phyloP scores from a whole-genome alignment of 2,888 invertebrate genomes.

The Rosalia funebris region DNA sequence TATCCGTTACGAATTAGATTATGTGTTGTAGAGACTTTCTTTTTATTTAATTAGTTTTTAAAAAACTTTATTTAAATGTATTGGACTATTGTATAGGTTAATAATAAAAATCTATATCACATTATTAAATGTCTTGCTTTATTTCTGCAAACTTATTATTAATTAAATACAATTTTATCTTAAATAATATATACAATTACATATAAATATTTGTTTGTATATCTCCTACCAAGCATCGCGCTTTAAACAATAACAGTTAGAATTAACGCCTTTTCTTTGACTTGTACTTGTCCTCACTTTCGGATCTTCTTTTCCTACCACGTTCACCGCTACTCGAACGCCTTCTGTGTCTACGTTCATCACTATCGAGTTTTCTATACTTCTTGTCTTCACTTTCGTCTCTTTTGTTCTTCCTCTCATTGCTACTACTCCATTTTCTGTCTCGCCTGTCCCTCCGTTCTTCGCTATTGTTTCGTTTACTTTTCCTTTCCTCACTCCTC shows the following conservation, averaged over 20 bases:
- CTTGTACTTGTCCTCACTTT: constrained; percentile 27
- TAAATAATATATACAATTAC: too few species aligned
- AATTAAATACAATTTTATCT: too few species aligned
- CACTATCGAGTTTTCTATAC: constrained; percentile 1
- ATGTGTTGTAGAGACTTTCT: constrained; percentile 76
- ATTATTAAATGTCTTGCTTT: constrained; percentile 5
- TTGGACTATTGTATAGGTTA: constrained; percentile 11
- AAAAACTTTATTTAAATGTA: background rate
- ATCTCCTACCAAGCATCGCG: background rate
- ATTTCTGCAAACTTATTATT: too few species aligned
- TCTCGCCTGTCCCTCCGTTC: background rate
- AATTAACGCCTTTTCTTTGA: constrained; percentile 17
- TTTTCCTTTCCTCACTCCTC: constrained; percentile 3
- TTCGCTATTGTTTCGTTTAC: constrained; percentile 5
- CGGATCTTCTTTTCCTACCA: constrained; percentile 28
- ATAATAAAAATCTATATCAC: constrained; percentile 13
- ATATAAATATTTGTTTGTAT: too few species aligned
- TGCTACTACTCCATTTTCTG: background rate
- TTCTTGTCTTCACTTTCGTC: constrained; percentile 20
- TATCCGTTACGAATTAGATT: constrained; percentile 93
- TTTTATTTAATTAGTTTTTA: constrained; percentile 1
- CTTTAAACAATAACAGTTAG: background rate
- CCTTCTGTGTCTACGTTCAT: background rate
- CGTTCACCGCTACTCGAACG: background rate
- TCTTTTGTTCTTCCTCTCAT: constrained; percentile 24